Percentiles rank a stretch among this genome's conserved stretches.
These are phyloP conservation scores for Taxidea taxus DNA, from an alignment of 2,113 vertebrate species.

Conservation along the genomic window DNA sequence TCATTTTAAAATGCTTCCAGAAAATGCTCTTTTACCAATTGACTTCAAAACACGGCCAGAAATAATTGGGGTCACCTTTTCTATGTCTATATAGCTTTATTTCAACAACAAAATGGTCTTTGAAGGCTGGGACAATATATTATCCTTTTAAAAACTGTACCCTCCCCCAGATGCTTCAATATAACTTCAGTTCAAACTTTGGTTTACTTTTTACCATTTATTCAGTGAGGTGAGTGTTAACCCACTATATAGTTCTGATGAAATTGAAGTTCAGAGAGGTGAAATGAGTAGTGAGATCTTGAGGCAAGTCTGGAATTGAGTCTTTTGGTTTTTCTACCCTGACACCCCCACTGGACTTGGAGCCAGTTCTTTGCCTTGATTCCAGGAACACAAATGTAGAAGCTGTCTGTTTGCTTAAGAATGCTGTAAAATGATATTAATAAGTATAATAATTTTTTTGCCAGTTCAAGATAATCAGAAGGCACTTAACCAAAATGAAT, in stretches of 20 bases:
- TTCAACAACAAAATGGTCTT: background rate
- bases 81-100: background rate
- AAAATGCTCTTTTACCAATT: slow-evolving; percentile 1
- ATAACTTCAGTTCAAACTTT: background rate
- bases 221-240: background rate
- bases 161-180: background rate
- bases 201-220: background rate
- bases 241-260: background rate
- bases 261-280: background rate
- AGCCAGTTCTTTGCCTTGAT: background rate
- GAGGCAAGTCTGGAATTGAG: background rate
- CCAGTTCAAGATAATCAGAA: slow-evolving; percentile 48
- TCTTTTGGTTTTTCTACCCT: background rate
- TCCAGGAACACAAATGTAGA: slow-evolving; percentile 21
- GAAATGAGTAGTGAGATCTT: background rate
- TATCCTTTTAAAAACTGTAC: background rate
- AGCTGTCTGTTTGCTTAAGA: slow-evolving; percentile 35
- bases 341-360: background rate
- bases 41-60: slow-evolving; percentile 1
- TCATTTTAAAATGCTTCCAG: background rate
- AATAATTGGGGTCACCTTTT: background rate
- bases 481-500: slow-evolving; percentile 49
- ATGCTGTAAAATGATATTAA: slow-evolving; percentile 22
- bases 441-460: slow-evolving; percentile 5
- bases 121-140: background rate